These are phyloP conservation scores for Syritta pipiens DNA, from an alignment of 2,888 invertebrate species.

Conservation along the genomic window DNA sequence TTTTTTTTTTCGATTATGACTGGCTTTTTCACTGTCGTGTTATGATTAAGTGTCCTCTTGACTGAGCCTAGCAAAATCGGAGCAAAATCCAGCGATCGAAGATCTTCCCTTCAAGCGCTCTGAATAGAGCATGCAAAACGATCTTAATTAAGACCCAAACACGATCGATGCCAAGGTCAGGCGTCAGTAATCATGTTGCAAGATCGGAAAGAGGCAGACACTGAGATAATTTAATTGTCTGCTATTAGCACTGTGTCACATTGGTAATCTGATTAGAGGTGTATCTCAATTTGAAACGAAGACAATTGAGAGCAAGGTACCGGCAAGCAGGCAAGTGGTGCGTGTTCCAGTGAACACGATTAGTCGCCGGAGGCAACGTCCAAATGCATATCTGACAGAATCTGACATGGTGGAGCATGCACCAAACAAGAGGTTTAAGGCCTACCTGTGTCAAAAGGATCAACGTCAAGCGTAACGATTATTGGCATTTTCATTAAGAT, in stretches of 20 bases:
- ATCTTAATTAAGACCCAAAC: conserved; percentile 23
- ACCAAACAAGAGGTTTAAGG: conserved; percentile 16
- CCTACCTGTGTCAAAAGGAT: conserved; percentile 33
- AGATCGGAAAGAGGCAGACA: conserved; percentile 12
- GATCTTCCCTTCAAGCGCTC: conserved; percentile 15
- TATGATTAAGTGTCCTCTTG: too few species aligned
- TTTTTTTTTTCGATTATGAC: too few species aligned
- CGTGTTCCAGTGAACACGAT: conserved; percentile 39
- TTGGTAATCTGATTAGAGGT: conserved; percentile 50
- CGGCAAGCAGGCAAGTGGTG: neutral
- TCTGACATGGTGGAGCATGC: conserved; percentile 31
- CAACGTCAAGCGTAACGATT: conserved; percentile 13
- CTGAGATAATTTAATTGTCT: conserved; percentile 21
- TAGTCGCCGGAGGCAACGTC: neutral
- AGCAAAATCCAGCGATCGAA: too few species aligned
- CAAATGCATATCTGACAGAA: conserved; percentile 31
- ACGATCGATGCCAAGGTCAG: conserved; percentile 35
- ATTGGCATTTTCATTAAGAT: conserved; percentile 26
- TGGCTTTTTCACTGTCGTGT: too few species aligned
- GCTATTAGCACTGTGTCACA: conserved; percentile 29
- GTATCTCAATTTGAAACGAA: conserved; percentile 34
- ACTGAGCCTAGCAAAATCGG: too few species aligned
- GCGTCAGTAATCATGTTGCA: neutral
- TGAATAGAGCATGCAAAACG: neutral
- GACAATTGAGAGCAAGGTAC: conserved; percentile 25